phyloP scores from a whole-genome alignment of 2,797 vertebrate species.

The Uromys caudimaculatus region DNA sequence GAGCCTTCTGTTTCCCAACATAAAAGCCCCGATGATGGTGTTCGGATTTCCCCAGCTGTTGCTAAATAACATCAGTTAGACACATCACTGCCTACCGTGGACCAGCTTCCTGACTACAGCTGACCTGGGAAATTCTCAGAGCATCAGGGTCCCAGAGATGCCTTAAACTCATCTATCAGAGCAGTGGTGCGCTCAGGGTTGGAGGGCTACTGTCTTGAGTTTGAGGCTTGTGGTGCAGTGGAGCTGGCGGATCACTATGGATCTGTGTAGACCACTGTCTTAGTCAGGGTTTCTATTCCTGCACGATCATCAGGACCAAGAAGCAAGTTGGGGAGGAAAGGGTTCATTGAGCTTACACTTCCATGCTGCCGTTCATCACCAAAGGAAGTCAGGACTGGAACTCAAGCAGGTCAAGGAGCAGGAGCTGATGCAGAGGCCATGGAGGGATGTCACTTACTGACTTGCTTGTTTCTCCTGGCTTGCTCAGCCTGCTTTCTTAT shows the following conservation, averaged over 20 bases:
- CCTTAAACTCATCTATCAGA: not conserved
- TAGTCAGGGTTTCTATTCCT: no score
- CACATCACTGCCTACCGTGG: not conserved
- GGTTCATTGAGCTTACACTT: no score
- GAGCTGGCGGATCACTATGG: not conserved
- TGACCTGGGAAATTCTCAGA: not conserved
- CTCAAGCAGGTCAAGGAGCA: no score
- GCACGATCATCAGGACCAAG: no score
- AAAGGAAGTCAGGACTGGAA: no score
- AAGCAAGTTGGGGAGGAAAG: no score
- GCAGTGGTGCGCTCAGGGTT: not conserved
- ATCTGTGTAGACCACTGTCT: not conserved
- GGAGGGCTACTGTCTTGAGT: not conserved
- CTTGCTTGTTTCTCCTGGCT: no score
- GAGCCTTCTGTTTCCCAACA: slow-evolving; percentile 21
- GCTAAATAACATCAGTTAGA: not conserved
- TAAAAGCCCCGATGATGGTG: not conserved
- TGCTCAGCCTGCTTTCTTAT: no score
- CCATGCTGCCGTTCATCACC: no score
- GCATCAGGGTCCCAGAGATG: not conserved
- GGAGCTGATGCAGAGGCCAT: no score
- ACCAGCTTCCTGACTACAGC: not conserved
- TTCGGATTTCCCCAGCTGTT: not conserved
- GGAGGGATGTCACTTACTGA: no score
- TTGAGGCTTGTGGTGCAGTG: not conserved